These are phyloP conservation scores for Ptychobarbus kaznakovi DNA, from an alignment of 2,797 vertebrate species.

Conservation along the genomic window DNA sequence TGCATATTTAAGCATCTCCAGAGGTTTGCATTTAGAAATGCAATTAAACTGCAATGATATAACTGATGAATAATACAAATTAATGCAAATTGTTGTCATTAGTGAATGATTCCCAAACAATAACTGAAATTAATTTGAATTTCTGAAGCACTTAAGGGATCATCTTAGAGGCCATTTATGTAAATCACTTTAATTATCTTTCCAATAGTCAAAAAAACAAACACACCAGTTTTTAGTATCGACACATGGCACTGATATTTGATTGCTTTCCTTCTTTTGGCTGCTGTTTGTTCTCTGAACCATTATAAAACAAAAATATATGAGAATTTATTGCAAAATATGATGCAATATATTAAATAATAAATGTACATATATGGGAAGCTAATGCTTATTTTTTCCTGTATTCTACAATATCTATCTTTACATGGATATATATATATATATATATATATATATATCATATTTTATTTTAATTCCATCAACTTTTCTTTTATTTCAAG, in stretches of 20 bases:
- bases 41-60: neutral
- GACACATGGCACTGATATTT: neutral
- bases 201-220: neutral
- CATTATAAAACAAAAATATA: too few species aligned
- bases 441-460: too few species aligned
- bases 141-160: neutral
- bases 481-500: too few species aligned
- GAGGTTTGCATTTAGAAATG: neutral
- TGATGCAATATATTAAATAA: too few species aligned
- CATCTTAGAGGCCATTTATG: neutral
- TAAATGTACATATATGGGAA: too few species aligned
- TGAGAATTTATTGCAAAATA: too few species aligned
- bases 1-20: neutral
- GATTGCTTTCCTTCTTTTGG: neutral
- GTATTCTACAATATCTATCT: too few species aligned
- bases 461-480: too few species aligned
- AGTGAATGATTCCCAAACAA: neutral
- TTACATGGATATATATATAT: too few species aligned
- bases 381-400: too few species aligned
- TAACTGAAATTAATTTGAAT: neutral
- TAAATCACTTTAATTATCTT: neutral
- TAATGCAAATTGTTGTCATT: neutral
- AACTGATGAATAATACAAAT: neutral
- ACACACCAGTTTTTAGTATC: neutral
- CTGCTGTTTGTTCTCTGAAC: neutral